Base-by-base conservation (phyloP, 2,888 invertebrate genomes). In the Digitonthophagus gazella region DNA sequence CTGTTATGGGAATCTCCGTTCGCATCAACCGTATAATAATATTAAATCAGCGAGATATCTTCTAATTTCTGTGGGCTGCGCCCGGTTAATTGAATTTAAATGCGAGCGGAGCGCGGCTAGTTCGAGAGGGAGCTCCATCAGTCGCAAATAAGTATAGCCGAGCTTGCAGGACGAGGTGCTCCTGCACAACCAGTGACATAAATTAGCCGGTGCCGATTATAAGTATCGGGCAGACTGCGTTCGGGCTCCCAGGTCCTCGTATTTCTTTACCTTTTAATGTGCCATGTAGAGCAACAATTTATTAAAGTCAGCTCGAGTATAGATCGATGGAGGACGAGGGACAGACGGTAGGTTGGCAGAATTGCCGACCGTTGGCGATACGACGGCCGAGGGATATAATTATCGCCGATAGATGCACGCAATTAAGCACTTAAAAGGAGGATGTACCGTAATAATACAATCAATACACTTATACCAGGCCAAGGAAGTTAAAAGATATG, bases 251-350 rank as follows among this genome's bases (percentile, higher is more conserved):
- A 44, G 28, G 28, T 44, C 28, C 28, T 44, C 28, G 28, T 44
- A 44, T 44, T 77, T 78, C 71, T 72, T 71, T 71, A 75, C 79
- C 79, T 80, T 79, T 80, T 80, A 80, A 78, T 78, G 75, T 78
- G 79, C 78, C 80, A 78, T 80, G 78, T 80, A 76, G 74, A 74
- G 70, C 75, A 73, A 74, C 76, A 77, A 80, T 80, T 80, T 80
- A 80, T 80, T 78, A 76, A 77, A 73, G 74, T 73, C 74, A 75
- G 16, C 55, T 74, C 18, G 54, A 64, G 22, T 28, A 28, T 64
- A 28, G 16, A 54, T 61, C 19, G 11, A 19, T 61, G 20, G 18
- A 16, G 18, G 18, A 61, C 18, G 16, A 20, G 18, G 61, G 61
- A 61, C 19, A 20, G 19, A 15, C 61, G 61, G 61, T 19, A 61